Conservation (phyloP, 2,888 invertebrate species). For the Drosophila picticornis region DNA sequence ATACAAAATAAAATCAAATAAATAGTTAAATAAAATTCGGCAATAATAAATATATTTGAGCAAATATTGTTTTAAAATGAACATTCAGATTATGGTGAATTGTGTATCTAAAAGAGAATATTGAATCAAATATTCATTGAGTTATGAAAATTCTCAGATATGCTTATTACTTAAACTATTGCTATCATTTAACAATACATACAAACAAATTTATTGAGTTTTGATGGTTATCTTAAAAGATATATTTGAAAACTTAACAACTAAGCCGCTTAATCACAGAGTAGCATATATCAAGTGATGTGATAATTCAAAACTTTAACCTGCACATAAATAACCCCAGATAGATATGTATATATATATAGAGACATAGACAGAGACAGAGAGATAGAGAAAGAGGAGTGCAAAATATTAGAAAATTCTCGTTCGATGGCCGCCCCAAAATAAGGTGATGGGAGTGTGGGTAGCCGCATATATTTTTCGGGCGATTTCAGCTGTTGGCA, state of each 20-base stretch:
- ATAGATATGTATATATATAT: neutral
- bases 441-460: neutral
- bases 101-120: neutral
- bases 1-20: neutral
- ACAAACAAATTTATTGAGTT: neutral
- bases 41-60: neutral
- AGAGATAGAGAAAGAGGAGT: neutral
- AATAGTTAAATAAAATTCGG: neutral
- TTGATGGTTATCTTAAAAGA: neutral
- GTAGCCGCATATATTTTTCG: conserved; percentile 4
- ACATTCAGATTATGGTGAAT: neutral
- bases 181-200: neutral
- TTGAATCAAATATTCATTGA: neutral
- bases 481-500: conserved; percentile 26
- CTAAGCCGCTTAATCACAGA: conserved; percentile 18
- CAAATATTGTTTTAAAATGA: neutral
- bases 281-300: conserved; percentile 41
- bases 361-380: neutral
- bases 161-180: neutral
- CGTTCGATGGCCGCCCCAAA: conserved; percentile 51
- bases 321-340: conserved; percentile 58
- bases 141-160: neutral
- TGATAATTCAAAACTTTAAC: conserved; percentile 54
- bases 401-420: neutral
- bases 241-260: neutral